phyloP scores from a whole-genome alignment of 2,888 invertebrate species.

The Tachina lurida region DNA sequence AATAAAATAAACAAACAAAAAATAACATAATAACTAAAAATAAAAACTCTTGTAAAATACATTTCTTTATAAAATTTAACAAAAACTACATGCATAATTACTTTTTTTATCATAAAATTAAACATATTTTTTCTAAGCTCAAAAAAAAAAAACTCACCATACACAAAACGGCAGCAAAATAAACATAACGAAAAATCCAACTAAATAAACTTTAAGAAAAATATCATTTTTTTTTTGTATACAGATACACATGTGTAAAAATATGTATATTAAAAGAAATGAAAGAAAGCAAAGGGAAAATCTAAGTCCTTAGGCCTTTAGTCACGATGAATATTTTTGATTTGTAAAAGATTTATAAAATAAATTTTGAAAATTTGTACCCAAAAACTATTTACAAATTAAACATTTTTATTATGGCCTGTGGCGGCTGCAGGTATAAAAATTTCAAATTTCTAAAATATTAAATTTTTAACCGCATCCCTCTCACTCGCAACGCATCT shows the following conservation, averaged over 20 bases:
- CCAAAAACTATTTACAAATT: no score
- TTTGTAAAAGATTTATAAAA: no score
- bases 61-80: conserved; percentile 29
- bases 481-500: not conserved
- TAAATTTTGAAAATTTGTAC: no score
- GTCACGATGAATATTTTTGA: not conserved
- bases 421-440: not conserved
- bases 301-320: not conserved
- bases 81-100: conserved; percentile 17
- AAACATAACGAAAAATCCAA: conserved; percentile 2
- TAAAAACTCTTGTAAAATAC: conserved; percentile 64
- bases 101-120: conserved; percentile 51
- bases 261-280: not conserved
- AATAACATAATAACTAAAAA: not conserved
- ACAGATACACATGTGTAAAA: not conserved
- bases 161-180: conserved; percentile 59
- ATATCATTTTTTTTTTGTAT: not conserved
- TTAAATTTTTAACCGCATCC: not conserved
- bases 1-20: not conserved
- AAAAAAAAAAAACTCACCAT: conserved; percentile 56
- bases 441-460: not conserved
- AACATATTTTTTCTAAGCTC: conserved; percentile 66
- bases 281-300: not conserved
- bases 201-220: conserved; percentile 49
- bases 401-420: not conserved